phyloP scores from a whole-genome alignment of 2,888 invertebrate genomes.

The Cryptus armator region DNA sequence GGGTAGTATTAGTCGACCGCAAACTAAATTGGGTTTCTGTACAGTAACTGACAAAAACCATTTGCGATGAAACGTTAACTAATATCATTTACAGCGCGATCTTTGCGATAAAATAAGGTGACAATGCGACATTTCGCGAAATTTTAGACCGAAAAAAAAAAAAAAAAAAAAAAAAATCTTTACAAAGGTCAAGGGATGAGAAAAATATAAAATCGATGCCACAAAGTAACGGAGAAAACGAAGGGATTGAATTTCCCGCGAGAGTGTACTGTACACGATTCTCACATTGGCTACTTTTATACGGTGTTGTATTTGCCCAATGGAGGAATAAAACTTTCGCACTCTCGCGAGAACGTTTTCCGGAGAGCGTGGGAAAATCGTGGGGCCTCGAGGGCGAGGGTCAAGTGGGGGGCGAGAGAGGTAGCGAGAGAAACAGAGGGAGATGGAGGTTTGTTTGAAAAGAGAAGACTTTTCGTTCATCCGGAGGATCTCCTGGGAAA shows the following conservation, averaged over 20 bases:
- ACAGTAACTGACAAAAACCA: constrained; percentile 80
- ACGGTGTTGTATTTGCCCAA: constrained; percentile 66
- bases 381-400: constrained; percentile 13
- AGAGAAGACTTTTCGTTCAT: constrained; percentile 49
- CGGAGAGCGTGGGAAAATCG: constrained; percentile 30
- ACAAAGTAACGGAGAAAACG: background rate
- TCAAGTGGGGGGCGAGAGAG: constrained; percentile 20
- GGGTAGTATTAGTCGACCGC: constrained; percentile 83
- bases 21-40: constrained; percentile 84
- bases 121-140: background rate
- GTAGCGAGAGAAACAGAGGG: constrained; percentile 2
- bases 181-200: background rate
- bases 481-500: constrained; percentile 50
- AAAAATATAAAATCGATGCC: constrained; percentile 5
- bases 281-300: constrained; percentile 67
- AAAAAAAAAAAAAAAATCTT: background rate
- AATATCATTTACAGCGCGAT: too few species aligned
- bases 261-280: constrained; percentile 45
- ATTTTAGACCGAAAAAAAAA: background rate
- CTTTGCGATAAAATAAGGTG: background rate
- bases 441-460: constrained; percentile 44
- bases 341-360: constrained; percentile 36
- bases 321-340: constrained; percentile 69
- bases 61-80: background rate
- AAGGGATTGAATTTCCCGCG: constrained; percentile 18